Conservation (phyloP, 2,888 invertebrate species). For the Cenopis cana region DNA sequence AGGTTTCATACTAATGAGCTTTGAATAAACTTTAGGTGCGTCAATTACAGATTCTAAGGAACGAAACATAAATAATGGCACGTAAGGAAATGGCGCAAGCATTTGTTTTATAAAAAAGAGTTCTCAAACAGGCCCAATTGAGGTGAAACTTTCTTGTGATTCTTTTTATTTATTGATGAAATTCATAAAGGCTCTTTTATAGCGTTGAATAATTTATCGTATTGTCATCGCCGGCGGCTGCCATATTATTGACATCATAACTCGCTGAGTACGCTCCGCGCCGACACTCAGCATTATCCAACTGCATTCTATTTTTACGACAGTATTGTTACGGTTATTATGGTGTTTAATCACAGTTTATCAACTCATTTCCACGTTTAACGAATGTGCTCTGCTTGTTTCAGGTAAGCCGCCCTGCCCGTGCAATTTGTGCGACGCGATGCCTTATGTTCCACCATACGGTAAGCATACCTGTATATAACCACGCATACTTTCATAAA, state of each 20-base stretch:
- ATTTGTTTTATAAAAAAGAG: slow-evolving; percentile 26
- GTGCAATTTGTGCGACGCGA: slow-evolving; percentile 67
- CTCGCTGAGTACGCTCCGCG: slow-evolving; percentile 24
- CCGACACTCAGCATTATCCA: background rate
- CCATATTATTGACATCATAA: slow-evolving; percentile 41
- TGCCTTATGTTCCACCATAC: slow-evolving; percentile 59
- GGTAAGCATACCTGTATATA: slow-evolving; percentile 62
- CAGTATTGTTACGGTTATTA: slow-evolving; percentile 33
- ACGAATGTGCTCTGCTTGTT: slow-evolving; percentile 56
- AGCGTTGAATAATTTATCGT: slow-evolving; percentile 50
- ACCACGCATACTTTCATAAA: background rate
- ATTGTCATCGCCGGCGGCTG: slow-evolving; percentile 42
- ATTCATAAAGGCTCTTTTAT: slow-evolving; percentile 29
- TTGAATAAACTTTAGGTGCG: slow-evolving; percentile 10
- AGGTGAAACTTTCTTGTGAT: slow-evolving; percentile 11
- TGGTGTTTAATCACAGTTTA: slow-evolving; percentile 32
- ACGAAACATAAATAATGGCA: slow-evolving; percentile 7
- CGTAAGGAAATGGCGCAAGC: background rate
- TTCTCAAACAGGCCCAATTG: background rate
- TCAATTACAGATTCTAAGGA: slow-evolving; percentile 3
- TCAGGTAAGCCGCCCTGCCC: slow-evolving; percentile 75
- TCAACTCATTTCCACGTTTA: slow-evolving; percentile 29
- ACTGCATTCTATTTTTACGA: slow-evolving; percentile 39
- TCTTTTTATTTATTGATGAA: slow-evolving; percentile 32
- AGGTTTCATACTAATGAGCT: background rate